phyloP scores from a whole-genome alignment of 1,140 invertebrate genomes.

The Andricus grossulariae region DNA sequence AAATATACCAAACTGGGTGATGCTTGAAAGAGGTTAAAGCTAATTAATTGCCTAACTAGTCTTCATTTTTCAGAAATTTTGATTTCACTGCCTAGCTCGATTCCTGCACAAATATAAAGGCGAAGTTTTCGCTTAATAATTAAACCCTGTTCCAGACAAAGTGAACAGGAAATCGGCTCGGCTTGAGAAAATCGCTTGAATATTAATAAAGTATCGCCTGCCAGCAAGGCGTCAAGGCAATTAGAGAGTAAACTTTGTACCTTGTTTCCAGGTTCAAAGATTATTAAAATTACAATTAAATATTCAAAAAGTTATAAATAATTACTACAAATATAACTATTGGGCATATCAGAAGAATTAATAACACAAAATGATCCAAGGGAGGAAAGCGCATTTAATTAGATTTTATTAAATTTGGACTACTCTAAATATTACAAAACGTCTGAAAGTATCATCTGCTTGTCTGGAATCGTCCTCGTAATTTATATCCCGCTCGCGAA shows the following conservation, averaged over 20 bases:
- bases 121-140: constrained; percentile 34
- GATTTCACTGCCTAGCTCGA: too few relatives aligned
- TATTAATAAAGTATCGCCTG: constrained; percentile 27
- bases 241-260: constrained; percentile 22
- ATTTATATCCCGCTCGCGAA: constrained; percentile 19
- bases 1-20: too few relatives aligned
- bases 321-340: too few relatives aligned
- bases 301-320: background rate
- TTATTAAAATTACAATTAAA: background rate
- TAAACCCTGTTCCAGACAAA: constrained; percentile 16
- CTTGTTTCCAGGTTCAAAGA: background rate
- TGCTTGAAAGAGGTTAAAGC: too few relatives aligned
- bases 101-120: background rate
- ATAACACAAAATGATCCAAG: too few relatives aligned
- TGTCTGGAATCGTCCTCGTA: background rate
- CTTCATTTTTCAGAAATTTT: too few relatives aligned
- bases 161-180: constrained; percentile 29
- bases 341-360: too few relatives aligned
- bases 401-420: too few relatives aligned
- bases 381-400: too few relatives aligned
- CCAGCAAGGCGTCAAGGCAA: constrained; percentile 20
- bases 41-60: too few relatives aligned
- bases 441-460: background rate
- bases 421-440: background rate
- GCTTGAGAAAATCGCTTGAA: constrained; percentile 26